Conservation (phyloP, 2,113 vertebrate genomes). For the Charadrius vociferus region DNA sequence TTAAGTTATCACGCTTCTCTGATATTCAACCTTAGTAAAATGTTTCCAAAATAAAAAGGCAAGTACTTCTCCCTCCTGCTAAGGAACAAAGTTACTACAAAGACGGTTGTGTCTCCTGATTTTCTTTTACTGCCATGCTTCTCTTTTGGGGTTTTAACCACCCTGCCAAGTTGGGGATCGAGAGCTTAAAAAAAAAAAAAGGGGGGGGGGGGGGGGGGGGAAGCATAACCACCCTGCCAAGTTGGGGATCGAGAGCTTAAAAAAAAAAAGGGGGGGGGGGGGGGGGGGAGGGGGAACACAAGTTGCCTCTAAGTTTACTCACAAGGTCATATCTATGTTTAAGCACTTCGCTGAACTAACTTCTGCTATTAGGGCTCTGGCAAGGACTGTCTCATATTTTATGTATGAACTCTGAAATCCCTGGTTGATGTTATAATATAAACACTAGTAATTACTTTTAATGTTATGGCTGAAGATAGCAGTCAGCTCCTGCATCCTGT, state of each 20-base stretch:
- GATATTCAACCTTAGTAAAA: too few relatives aligned
- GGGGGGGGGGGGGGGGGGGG: too few relatives aligned
- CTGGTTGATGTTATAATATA: background rate
- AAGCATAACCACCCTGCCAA: too few relatives aligned
- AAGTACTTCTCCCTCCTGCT: background rate
- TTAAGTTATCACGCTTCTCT: too few relatives aligned
- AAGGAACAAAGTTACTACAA: background rate
- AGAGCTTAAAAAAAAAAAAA: background rate
- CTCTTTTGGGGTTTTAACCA: background rate
- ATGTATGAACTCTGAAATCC: constrained; percentile 32
- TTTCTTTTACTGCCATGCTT: background rate
- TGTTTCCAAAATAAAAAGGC: background rate
- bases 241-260: background rate
- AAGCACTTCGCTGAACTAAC: constrained; percentile 2
- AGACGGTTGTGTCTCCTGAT: background rate
- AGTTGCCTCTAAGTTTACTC: background rate
- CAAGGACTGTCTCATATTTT: constrained; percentile 45
- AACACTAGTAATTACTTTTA: constrained; percentile 48
- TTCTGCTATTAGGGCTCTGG: background rate
- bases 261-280: background rate
- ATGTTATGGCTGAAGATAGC: background rate
- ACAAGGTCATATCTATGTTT: background rate
- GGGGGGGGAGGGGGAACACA: background rate
- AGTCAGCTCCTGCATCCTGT: background rate
- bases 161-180: background rate